Conservation (phyloP, 2,113 vertebrate species). For the Pagrus major region DNA sequence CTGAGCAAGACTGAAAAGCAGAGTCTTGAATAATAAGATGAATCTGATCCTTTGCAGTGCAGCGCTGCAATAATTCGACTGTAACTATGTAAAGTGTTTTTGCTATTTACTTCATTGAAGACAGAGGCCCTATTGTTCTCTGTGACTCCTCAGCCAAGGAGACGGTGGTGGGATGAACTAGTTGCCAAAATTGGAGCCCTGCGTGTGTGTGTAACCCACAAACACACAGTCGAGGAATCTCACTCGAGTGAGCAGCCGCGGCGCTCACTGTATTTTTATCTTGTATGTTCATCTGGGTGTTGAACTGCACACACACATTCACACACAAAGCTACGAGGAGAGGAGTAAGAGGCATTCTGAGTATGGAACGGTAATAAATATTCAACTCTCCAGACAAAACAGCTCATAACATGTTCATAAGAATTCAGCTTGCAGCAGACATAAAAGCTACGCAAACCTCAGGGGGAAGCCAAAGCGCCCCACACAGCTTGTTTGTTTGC, state of each 20-base stretch:
- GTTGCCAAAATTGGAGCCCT: constrained; percentile 61
- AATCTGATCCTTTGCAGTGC: constrained; percentile 42
- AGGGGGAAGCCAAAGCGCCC: neutral
- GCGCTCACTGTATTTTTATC: constrained; percentile 39
- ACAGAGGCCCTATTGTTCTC: constrained; percentile 73
- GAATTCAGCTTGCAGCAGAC: neutral
- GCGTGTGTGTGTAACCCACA: constrained; percentile 54
- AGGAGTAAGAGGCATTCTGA: neutral
- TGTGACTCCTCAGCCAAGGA: constrained; percentile 62
- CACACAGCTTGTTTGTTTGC: constrained; percentile 36
- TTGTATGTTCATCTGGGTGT: constrained; percentile 11
- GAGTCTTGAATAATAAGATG: constrained; percentile 49
- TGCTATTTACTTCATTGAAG: constrained; percentile 59
- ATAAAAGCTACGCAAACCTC: constrained; percentile 6
- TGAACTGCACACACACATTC: constrained; percentile 7
- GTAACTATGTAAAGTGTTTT: constrained; percentile 44
- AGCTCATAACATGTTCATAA: neutral
- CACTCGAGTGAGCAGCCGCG: constrained; percentile 22
- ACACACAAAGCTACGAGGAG: neutral
- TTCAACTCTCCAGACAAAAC: constrained; percentile 7
- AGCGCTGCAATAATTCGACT: constrained; percentile 42
- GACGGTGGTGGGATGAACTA: constrained; percentile 59
- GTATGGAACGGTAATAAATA: constrained; percentile 13
- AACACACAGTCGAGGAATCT: constrained; percentile 64
- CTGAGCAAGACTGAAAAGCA: constrained; percentile 27